Percentiles rank a stretch among this genome's conserved stretches.
phyloP scores from a whole-genome alignment of 37 sponge, comb jelly and placozoan species.

The Ephydatia muelleri region DNA sequence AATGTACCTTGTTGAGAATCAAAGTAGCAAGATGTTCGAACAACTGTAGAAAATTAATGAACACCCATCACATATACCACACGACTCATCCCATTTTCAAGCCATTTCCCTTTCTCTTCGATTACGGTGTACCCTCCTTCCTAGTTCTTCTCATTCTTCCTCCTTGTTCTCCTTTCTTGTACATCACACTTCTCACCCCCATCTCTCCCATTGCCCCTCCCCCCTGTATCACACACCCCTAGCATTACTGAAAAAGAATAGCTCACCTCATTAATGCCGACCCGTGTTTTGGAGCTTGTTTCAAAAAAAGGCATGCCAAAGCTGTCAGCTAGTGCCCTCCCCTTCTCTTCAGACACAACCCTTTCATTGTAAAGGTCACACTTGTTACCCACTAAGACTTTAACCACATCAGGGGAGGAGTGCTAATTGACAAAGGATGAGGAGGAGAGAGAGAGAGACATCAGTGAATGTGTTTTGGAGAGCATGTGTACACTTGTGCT shows the following conservation, averaged over 20 bases:
- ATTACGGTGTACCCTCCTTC: background rate
- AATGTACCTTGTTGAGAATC: no score
- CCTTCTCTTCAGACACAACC: conserved; percentile 70
- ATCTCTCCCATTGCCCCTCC: background rate
- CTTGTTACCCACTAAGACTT: conserved; percentile 91
- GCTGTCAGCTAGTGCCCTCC: conserved; percentile 67
- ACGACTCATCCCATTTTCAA: no score
- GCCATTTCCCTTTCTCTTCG: background rate
- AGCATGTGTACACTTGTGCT: background rate
- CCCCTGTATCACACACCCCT: no score
- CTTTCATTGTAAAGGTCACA: conserved; percentile 85
- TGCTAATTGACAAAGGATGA: conserved; percentile 47
- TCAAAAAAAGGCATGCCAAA: conserved; percentile 80
- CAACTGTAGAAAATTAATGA: no score
- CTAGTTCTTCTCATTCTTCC: no score
- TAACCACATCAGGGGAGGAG: conserved; percentile 88
- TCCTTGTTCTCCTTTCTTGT: no score
- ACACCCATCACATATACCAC: no score
- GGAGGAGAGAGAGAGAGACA: background rate
- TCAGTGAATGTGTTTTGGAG: background rate
- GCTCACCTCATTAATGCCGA: background rate
- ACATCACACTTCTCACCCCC: background rate
- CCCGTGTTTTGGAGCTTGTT: conserved; percentile 74
- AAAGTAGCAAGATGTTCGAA: no score
- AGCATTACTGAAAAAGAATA: no score